A percentile compares a stretch with the other conserved stretches of the same genome.
Evolutionary conservation across 2,797 vertebrate species (phyloP).

Genomic region (Zalophus californianus): DNA sequence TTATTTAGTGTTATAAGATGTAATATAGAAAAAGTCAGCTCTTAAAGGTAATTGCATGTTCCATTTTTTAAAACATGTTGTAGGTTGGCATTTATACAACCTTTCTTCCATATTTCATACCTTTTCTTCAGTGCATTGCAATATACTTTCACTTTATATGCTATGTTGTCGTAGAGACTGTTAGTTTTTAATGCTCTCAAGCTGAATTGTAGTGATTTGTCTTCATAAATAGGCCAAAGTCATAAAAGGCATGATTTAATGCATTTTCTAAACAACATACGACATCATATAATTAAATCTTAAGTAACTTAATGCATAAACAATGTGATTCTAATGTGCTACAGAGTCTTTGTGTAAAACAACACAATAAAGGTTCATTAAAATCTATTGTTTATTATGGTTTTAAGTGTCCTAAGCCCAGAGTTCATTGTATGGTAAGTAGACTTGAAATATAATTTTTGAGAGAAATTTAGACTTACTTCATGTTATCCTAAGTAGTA

Average conservation of each 20-base stretch:
- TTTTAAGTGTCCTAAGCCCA: background rate
- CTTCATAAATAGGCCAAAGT: background rate
- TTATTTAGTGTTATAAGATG: background rate
- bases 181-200: background rate
- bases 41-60: background rate
- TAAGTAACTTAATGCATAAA: background rate
- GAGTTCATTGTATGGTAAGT: constrained; percentile 23
- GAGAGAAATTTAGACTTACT: background rate
- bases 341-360: background rate
- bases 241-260: constrained; percentile 5
- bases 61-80: background rate
- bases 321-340: background rate
- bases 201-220: background rate
- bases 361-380: background rate
- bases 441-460: background rate
- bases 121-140: background rate
- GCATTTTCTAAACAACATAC: constrained; percentile 18
- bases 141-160: background rate
- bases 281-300: background rate
- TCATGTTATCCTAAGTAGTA: background rate
- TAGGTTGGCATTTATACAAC: background rate
- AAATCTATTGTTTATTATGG: background rate
- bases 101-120: background rate
- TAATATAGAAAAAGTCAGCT: background rate
- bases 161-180: background rate